A percentile compares a stretch with the other conserved stretches of the same genome.
Conservation (phyloP, 2,888 invertebrate genomes). For the Chaitophorus viminalis region DNA sequence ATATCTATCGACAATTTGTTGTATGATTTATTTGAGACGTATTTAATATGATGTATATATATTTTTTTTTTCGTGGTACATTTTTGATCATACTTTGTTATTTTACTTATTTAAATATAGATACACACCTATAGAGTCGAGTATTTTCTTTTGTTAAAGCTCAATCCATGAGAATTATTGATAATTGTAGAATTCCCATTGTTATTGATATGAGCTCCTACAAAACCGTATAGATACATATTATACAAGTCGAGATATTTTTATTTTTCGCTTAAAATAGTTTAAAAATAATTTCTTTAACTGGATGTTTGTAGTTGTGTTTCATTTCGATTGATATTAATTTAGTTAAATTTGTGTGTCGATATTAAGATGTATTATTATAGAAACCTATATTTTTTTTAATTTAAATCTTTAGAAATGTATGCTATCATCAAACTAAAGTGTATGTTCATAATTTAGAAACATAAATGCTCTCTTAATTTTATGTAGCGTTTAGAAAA, state of each 20-base stretch:
- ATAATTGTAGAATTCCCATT: slow-evolving; percentile 5
- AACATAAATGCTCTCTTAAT: too few relatives aligned
- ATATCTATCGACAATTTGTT: not conserved
- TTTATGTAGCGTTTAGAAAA: too few relatives aligned
- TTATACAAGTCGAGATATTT: too few relatives aligned
- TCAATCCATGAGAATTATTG: slow-evolving; percentile 15
- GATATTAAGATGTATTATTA: too few relatives aligned
- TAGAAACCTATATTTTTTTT: too few relatives aligned
- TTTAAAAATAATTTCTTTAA: not conserved
- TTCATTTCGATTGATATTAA: not conserved
- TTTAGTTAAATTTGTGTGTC: too few relatives aligned
- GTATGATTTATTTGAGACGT: slow-evolving; percentile 31
- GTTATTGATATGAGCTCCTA: not conserved
- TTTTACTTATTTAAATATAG: slow-evolving; percentile 11
- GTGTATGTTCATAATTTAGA: too few relatives aligned
- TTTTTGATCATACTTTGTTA: slow-evolving; percentile 18
- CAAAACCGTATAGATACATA: not conserved
- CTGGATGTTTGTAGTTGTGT: not conserved
- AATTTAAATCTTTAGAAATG: too few relatives aligned
- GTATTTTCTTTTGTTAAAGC: slow-evolving; percentile 27
- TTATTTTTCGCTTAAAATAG: too few relatives aligned
- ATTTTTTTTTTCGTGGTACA: too few relatives aligned
- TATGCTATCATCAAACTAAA: too few relatives aligned
- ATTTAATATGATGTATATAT: too few relatives aligned
- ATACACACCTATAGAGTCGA: not conserved